Base-by-base conservation (phyloP, 2,113 vertebrate species). In the Tragelaphus scriptus region DNA sequence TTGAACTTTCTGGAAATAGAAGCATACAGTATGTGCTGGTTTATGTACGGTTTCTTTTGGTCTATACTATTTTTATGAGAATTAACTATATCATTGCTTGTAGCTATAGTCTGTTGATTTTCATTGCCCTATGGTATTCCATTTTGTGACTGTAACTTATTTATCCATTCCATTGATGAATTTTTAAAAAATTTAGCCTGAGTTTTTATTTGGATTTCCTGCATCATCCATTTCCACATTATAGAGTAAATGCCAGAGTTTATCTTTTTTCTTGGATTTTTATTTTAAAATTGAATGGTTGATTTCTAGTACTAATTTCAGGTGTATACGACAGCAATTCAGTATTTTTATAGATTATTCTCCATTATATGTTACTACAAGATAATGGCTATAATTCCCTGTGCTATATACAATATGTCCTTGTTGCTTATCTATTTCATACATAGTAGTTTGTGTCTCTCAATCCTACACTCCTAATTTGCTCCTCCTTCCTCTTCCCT, bases 191-290 rank as follows among this genome's bases (percentile, higher is more conserved):
- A 36, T 63, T 80, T 55, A 95, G 30, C 26, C 36, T 91, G 16
- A 95, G 68, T 9, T 23, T 71, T 71, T 71, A 71, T 71, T 71
- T 79, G 75, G 28, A 92, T 91, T 97, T 97, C 95, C 71, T 92
- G 23, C 7, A 19, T 63, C 90, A 93, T 88, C 68, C 32, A 84
- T 58, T 93, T 47, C 51, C n/a, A 95, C 40, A 81, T 89, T 65
- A n/a, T 86, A 91, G 32, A 84, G n/a, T 91, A 96, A 97, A 91
- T 32, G 10, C 3, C 28, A 86, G 17, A 55, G 17, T 56, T 68
- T 17, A 47, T 58, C n/a, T 63, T 79, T 7, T 85, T 65, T 63
- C 12, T 77, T 44, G 40, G 23, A 26, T 77, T 44, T 75, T 75
- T 40, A 40, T 23, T 75, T 79, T 79, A 30, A 28, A 49, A 49